Base-by-base conservation (phyloP, 2,797 vertebrate species). In the Alectoris magna region DNA sequence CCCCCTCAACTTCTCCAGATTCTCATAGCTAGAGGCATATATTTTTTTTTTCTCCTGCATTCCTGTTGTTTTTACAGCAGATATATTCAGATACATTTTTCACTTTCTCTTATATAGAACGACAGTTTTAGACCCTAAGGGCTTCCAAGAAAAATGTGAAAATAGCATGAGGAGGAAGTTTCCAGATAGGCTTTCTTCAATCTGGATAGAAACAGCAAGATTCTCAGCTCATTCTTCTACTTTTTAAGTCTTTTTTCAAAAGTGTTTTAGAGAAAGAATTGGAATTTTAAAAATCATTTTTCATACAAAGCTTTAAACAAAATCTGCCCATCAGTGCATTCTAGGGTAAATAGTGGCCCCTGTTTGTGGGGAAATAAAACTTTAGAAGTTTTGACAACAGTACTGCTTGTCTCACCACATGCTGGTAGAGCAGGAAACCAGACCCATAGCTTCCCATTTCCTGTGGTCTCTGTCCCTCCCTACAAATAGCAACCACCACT, bases 71-170 rank as follows among this genome's bases (percentile, higher is more conserved):
- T 93, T 89, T 77, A 71, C 74, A 49, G 43, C 66, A 93, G 72
- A 87, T 71, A 59, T 64, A 85, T 89, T 91, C 87, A 74, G 34
- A 79, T 68, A 56, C 7, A 68, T 93, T 93, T 93, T 94, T 93
- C 64, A 91, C 78, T 88, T 91, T 91, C 48, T 73, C 19, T 90
- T 71, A 49, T 31, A 74, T n/a, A 56, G 27, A 90, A 34, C 48
- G 87, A 81, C 39, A 64, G 39, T 76, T 91, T 82, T 38, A 87
- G 56, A 90, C 86, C 84, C 71, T 79, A 70, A 88, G 71, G 93
- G 31, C 51, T 79, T 91, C 71, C 48, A 84, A 93, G 51, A 53
- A 79, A 94, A 91, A 79, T 44, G 36, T 24, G 84, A 93, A 95
- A 93, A 95, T 68, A 94, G 24, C 60, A 41, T 41, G 31, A 76